Conservation (phyloP, 2,113 vertebrate genomes). For the Lagenorhynchus albirostris region DNA sequence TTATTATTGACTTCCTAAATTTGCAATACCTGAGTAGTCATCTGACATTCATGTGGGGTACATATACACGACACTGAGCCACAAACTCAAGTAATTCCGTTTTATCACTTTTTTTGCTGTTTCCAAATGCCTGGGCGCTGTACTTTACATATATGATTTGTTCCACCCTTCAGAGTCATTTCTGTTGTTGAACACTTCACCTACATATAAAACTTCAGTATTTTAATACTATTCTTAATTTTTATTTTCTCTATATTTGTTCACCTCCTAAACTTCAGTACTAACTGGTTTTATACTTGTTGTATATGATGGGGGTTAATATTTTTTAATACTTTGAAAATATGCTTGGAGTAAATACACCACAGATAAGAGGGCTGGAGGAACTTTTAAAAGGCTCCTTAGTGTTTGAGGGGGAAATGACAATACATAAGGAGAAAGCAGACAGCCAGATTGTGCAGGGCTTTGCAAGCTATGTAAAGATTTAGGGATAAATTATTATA, state of each 20-base stretch:
- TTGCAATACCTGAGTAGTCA: not conserved
- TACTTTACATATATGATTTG: not conserved
- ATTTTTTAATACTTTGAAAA: not conserved
- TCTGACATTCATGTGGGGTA: not conserved
- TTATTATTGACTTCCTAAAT: not conserved
- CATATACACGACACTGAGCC: not conserved
- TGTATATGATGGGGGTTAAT: not conserved
- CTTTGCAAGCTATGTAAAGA: not conserved
- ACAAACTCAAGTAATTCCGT: not conserved
- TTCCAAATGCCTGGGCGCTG: not conserved
- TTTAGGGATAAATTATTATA: not conserved
- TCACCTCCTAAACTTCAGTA: not conserved
- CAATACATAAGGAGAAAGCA: not conserved
- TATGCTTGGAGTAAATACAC: not conserved
- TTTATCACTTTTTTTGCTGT: not conserved
- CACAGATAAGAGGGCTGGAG: not conserved
- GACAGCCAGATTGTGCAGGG: not conserved
- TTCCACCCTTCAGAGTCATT: not conserved
- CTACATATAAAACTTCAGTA: not conserved
- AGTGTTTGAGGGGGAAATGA: not conserved
- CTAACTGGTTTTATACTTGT: not conserved
- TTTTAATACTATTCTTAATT: not conserved
- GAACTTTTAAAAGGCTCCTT: not conserved
- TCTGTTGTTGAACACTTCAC: not conserved
- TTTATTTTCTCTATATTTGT: not conserved